A percentile compares a stretch with the other conserved stretches of the same genome.
These are phyloP conservation scores for Galagoides demidoff DNA, from an alignment of 2,797 vertebrate species.

Conservation along the genomic window DNA sequence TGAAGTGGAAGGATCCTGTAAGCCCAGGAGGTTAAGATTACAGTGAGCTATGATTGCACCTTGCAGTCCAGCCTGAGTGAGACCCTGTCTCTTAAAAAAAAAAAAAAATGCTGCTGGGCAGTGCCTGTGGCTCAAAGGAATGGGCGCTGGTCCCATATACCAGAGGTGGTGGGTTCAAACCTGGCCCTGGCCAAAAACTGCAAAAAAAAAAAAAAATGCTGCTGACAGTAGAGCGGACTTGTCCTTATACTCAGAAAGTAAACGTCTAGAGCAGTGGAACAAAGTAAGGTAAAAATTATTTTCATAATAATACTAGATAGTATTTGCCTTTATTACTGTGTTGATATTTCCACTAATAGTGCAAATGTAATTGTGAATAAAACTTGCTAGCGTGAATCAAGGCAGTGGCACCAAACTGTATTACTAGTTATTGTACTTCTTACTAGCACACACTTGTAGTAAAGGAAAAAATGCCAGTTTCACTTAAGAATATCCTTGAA, in stretches of 20 bases:
- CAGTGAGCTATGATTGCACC: neutral
- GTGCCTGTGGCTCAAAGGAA: too few relatives aligned
- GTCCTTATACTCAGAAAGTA: neutral
- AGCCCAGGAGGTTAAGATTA: neutral
- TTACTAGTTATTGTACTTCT: neutral
- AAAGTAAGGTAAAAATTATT: constrained; percentile 33
- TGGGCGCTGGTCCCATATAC: too few relatives aligned
- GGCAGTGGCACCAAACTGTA: neutral
- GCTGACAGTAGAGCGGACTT: neutral
- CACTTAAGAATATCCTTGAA: neutral
- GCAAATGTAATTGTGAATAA: neutral
- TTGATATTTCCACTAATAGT: neutral
- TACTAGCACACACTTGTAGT: neutral
- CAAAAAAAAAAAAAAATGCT: neutral
- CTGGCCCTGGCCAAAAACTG: too few relatives aligned
- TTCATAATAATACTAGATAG: neutral
- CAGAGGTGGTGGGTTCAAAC: too few relatives aligned
- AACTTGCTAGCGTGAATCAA: neutral
- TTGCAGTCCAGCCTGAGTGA: too few relatives aligned
- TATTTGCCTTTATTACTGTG: neutral
- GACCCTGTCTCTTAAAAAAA: too few relatives aligned
- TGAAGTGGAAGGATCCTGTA: neutral
- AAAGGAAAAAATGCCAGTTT: neutral
- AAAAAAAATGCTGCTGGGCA: neutral
- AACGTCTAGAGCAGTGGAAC: neutral